These are phyloP conservation scores for Coelopa pilipes DNA, from an alignment of 2,888 invertebrate genomes.

Conservation along the genomic window DNA sequence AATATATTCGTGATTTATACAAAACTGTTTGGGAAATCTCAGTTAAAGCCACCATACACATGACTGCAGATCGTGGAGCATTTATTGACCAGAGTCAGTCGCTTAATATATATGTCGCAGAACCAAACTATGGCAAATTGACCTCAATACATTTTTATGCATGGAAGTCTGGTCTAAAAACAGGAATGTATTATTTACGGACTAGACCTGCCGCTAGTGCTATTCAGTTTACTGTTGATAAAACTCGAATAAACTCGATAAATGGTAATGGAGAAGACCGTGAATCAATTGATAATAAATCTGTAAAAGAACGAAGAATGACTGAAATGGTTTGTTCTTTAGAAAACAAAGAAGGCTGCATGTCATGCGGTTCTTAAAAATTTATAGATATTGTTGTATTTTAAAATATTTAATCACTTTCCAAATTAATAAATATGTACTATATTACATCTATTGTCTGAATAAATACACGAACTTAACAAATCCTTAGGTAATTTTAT, in stretches of 20 bases:
- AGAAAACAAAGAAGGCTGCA: constrained; percentile 86
- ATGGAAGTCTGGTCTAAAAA: constrained; percentile 97
- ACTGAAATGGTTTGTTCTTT: constrained; percentile 86
- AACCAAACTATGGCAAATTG: constrained; percentile 91
- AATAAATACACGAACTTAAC: too few species aligned
- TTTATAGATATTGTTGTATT: neutral
- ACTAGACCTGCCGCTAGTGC: constrained; percentile 97
- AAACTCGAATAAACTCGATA: constrained; percentile 70
- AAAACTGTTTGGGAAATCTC: constrained; percentile 98
- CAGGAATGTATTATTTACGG: constrained; percentile 98
- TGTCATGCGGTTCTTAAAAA: constrained; percentile 84
- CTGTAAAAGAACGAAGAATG: constrained; percentile 69
- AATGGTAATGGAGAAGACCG: constrained; percentile 18
- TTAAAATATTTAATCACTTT: neutral
- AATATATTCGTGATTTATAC: constrained; percentile 85
- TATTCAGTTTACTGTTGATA: constrained; percentile 98
- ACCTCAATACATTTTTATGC: constrained; percentile 99
- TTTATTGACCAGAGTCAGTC: constrained; percentile 99
- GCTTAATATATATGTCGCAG: constrained; percentile 95
- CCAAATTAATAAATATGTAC: too few species aligned
- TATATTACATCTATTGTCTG: too few species aligned
- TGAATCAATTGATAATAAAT: constrained; percentile 33
- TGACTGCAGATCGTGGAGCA: constrained; percentile 98
- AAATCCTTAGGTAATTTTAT: too few species aligned
- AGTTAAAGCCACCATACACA: constrained; percentile 90